Evolutionary conservation across 2,888 invertebrate genomes (phyloP), one percentile per base, ranked within the genome.

Genomic region (Amblyteles armatorius): DNA sequence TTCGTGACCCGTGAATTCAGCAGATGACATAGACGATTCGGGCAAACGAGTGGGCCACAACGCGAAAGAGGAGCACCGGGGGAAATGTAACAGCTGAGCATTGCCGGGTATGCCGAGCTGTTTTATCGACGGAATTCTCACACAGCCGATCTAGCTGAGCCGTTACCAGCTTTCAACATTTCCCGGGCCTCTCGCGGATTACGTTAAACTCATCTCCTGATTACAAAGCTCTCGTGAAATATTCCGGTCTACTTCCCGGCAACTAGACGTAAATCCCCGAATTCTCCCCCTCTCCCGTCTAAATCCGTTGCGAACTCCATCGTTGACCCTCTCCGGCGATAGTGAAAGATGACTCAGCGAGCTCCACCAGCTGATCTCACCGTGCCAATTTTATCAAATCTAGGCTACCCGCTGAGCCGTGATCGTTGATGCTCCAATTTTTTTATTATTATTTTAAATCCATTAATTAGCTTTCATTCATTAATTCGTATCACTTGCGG

Each of bases 131-230:
- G 78, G 68, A 77, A 80, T 84, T 81, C 68, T 81, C 77, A 33
- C 68, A 72, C 71, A 33, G 26, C 63, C 52, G 77, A 68, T 63
- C 29, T 16, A 16, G 16, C 29, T 16, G 5, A 63, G 33, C 57
- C 52, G 50, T n/a, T 26, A 65, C 72, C 40, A 72, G 57, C 55
- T 13, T 26, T 73, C 73, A 67, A 78, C 77, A 65, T 82, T 78
- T 80, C 71, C 73, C 74, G 65, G 69, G 63, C 44, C 44, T 44
- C 71, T 60, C 74, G 16, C 36, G 84, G 84, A 84, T 84, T 82
- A 82, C 79, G 79, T 71, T 84, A 84, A 84, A 79, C 65, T 74
- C 79, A 79, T 82, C 82, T 84, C 44, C 84, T 84, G 82, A 84
- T 84, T 84, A 74, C 74, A 40, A 84, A 74, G 65, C 74, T 81